A percentile compares a stretch with the other conserved stretches of the same genome.
Evolutionary conservation across 1,140 invertebrate species (phyloP).

Genomic region (Paraescarpia echinospica): DNA sequence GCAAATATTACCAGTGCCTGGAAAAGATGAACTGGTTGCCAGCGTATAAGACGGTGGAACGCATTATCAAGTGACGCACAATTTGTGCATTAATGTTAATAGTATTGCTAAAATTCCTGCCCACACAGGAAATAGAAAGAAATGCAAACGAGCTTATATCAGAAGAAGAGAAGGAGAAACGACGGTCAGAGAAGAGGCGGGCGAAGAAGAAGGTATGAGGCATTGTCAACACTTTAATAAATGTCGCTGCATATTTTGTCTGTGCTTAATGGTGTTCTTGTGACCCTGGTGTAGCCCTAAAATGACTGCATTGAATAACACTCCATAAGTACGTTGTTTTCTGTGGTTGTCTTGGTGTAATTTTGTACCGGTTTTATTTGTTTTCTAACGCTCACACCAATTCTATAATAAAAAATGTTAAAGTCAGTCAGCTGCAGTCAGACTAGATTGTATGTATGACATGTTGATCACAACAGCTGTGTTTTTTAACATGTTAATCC

Average conservation of each 20-base stretch:
- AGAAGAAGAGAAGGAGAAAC: constrained; percentile 55
- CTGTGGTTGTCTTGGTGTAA: not conserved
- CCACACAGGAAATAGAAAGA: constrained; percentile 48
- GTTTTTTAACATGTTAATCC: too few relatives aligned
- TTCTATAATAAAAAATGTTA: too few relatives aligned
- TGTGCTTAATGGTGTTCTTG: not conserved
- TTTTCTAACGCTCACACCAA: too few relatives aligned
- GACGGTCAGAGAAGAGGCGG: constrained; percentile 51
- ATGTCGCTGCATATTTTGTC: not conserved
- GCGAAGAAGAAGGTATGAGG: constrained; percentile 53
- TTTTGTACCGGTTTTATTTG: too few relatives aligned
- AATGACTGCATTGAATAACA: not conserved
- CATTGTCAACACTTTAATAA: not conserved
- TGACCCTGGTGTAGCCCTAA: not conserved
- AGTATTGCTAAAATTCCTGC: not conserved
- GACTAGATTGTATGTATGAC: too few relatives aligned
- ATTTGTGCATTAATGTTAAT: not conserved
- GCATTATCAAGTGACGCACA: too few relatives aligned
- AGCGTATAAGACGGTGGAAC: too few relatives aligned
- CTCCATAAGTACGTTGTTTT: not conserved
- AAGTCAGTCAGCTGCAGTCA: too few relatives aligned
- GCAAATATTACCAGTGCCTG: too few relatives aligned
- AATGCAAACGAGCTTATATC: constrained; percentile 53
- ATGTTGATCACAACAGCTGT: too few relatives aligned
- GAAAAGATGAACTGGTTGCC: too few relatives aligned